Percentiles rank a stretch among this genome's conserved stretches.
phyloP scores from a whole-genome alignment of 2,113 vertebrate species.

The Cryptotis parvus region DNA sequence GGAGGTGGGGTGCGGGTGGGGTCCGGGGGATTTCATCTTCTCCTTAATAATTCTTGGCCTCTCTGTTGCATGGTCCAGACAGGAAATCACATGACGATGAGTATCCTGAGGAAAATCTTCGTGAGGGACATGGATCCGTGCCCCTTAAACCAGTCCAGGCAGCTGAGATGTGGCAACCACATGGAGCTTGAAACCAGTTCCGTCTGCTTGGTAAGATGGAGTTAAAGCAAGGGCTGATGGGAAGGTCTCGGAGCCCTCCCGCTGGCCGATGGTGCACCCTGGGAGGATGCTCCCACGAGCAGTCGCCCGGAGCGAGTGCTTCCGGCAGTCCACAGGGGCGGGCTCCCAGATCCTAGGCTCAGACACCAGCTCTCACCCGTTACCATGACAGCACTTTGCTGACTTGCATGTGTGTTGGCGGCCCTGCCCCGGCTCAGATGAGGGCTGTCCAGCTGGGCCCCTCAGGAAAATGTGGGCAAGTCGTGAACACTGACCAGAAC shows the following conservation, averaged over 20 bases:
- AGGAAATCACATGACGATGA: slow-evolving; percentile 71
- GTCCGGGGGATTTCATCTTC: not conserved
- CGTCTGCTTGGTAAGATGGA: slow-evolving; percentile 79
- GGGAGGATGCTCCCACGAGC: not conserved
- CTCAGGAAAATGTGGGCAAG: not conserved
- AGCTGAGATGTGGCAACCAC: slow-evolving; percentile 70
- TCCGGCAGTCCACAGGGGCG: not conserved
- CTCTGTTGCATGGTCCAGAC: slow-evolving; percentile 76
- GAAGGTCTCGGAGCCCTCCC: not conserved
- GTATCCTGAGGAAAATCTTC: slow-evolving; percentile 72
- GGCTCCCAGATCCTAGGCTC: not conserved
- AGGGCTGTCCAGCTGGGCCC: not conserved
- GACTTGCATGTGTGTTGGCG: too few relatives aligned
- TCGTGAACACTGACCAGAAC: not conserved
- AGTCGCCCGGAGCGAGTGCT: not conserved
- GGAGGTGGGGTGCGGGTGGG: too few relatives aligned
- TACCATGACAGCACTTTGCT: too few relatives aligned
- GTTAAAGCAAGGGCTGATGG: not conserved
- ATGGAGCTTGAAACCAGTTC: not conserved
- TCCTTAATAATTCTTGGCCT: slow-evolving; percentile 58
- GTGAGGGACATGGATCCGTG: slow-evolving; percentile 69
- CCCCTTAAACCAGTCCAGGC: slow-evolving; percentile 16
- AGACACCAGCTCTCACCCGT: too few relatives aligned
- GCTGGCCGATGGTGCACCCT: not conserved
- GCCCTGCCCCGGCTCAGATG: not conserved